Conservation (phyloP, 1,140 invertebrate genomes). For the Drosophila tropicalis region DNA sequence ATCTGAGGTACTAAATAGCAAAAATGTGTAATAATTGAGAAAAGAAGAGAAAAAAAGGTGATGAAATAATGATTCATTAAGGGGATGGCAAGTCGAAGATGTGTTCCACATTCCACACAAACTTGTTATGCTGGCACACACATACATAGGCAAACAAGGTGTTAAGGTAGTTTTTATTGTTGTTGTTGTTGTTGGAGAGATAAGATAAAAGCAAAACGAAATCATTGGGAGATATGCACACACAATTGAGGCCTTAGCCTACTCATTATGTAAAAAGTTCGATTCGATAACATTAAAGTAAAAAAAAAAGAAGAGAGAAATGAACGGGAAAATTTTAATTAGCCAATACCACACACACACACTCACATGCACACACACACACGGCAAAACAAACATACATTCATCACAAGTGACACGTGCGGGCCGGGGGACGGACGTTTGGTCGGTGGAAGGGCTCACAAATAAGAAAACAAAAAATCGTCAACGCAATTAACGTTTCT, state of each 20-base stretch:
- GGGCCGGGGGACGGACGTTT: not conserved
- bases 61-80: too few relatives aligned
- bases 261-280: constrained; percentile 31
- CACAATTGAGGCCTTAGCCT: constrained; percentile 17
- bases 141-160: constrained; percentile 1
- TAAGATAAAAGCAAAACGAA: constrained; percentile 62
- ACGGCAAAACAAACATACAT: constrained; percentile 4
- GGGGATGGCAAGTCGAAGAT: constrained; percentile 20
- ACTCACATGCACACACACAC: too few relatives aligned
- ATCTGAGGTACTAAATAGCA: too few relatives aligned
- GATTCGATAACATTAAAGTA: constrained; percentile 47
- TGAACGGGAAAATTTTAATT: not conserved
- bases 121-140: constrained; percentile 31
- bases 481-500: constrained; percentile 61
- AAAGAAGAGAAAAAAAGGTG: too few relatives aligned
- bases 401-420: constrained; percentile 34
- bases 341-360: not conserved
- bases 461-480: constrained; percentile 49
- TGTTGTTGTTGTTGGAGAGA: constrained; percentile 32
- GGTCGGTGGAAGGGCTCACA: constrained; percentile 16
- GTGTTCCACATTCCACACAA: constrained; percentile 21
- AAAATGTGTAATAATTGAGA: too few relatives aligned
- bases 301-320: constrained; percentile 38
- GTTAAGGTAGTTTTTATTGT: not conserved
- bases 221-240: constrained; percentile 56